Percentiles rank a stretch among this genome's conserved stretches.
phyloP scores from a whole-genome alignment of 2,888 invertebrate species.

The Latrodectus hesperus region DNA sequence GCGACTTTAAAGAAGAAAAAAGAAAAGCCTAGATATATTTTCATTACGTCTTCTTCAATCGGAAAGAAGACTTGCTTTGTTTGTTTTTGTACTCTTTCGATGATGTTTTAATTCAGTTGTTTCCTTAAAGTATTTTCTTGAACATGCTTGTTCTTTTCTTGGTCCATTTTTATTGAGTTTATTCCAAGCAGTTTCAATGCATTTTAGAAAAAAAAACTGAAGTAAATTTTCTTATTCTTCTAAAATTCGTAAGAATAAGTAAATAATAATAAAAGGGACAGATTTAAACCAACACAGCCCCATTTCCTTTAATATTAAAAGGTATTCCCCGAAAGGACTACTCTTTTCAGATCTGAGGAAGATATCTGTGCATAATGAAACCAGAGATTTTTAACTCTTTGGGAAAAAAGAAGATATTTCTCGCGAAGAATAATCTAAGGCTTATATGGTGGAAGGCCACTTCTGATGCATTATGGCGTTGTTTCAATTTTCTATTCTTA shows the following conservation, averaged over 20 bases:
- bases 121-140: slow-evolving; percentile 19
- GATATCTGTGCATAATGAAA: slow-evolving; percentile 50
- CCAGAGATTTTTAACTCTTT: slow-evolving; percentile 20
- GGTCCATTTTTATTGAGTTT: slow-evolving; percentile 3
- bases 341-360: slow-evolving; percentile 35
- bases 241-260: neutral
- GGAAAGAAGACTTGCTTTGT: no score
- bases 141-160: slow-evolving; percentile 16
- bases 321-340: slow-evolving; percentile 13
- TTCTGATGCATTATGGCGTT: slow-evolving; percentile 45
- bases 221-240: neutral
- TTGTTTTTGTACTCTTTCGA: slow-evolving; percentile 8
- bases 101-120: slow-evolving; percentile 46
- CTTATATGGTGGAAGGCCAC: slow-evolving; percentile 23
- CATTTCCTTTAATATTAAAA: slow-evolving; percentile 28
- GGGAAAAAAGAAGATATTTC: neutral
- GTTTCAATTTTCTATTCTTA: slow-evolving; percentile 31
- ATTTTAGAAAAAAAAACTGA: neutral
- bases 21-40: no score
- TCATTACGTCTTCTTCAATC: no score
- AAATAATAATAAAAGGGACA: neutral
- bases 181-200: neutral
- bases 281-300: neutral
- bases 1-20: no score
- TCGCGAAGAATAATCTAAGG: slow-evolving; percentile 35